Conservation (phyloP, 2,888 invertebrate genomes). For the Parnassius mnemosyne region DNA sequence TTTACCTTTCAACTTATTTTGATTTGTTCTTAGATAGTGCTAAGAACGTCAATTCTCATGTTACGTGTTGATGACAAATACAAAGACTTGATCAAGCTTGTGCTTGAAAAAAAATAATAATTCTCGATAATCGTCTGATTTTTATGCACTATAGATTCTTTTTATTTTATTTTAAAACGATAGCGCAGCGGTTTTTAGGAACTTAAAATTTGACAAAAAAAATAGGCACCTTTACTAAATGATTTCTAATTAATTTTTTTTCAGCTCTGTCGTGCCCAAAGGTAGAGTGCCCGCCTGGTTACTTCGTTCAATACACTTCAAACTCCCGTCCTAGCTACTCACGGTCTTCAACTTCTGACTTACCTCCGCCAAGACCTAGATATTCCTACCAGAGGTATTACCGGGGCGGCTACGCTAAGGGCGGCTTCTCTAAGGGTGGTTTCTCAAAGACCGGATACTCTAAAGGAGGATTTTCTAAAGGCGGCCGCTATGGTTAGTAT, state of each 20-base stretch:
- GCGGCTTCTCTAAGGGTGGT: conserved; percentile 48
- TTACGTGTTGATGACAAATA: too few relatives aligned
- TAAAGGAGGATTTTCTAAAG: conserved; percentile 33
- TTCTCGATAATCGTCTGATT: too few relatives aligned
- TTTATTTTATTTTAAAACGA: too few relatives aligned
- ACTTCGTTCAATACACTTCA: conserved; percentile 75
- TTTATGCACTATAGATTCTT: too few relatives aligned
- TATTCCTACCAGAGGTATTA: conserved; percentile 62
- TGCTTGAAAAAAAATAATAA: too few relatives aligned
- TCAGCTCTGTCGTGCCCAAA: conserved; percentile 70
- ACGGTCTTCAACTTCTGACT: conserved; percentile 83
- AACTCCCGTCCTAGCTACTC: conserved; percentile 73
- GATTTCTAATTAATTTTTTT: conserved; percentile 19
- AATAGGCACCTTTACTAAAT: too few relatives aligned
- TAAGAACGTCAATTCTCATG: too few relatives aligned
- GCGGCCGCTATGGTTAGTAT: conserved; percentile 33
- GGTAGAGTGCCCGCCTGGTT: conserved; percentile 82
- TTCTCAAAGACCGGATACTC: conserved; percentile 44
- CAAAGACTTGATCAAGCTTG: too few relatives aligned
- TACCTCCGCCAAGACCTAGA: conserved; percentile 61
- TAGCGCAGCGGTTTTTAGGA: too few relatives aligned
- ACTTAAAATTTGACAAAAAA: too few relatives aligned
- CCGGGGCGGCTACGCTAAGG: conserved; percentile 46
- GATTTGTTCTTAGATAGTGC: too few relatives aligned
- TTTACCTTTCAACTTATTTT: too few relatives aligned